These are phyloP conservation scores for Amiota minor DNA, from an alignment of 2,888 invertebrate species.

Conservation along the genomic window DNA sequence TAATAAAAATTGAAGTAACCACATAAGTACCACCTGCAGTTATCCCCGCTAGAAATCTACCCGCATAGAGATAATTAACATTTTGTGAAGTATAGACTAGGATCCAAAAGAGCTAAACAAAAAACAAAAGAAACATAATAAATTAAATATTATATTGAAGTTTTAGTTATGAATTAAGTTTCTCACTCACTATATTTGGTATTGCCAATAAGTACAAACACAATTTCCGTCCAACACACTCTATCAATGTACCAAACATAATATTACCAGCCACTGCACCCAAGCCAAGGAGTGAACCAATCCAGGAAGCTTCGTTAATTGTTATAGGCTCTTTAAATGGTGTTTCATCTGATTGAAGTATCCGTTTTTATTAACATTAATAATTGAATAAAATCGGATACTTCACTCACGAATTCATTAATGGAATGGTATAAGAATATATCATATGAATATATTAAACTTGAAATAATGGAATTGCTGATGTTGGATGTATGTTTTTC, in stretches of 20 bases:
- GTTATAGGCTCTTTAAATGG: conserved; percentile 47
- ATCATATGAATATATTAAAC: no score
- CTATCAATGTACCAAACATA: conserved; percentile 58
- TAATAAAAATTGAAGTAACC: conserved; percentile 67
- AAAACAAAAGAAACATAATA: not conserved
- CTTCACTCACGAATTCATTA: no score
- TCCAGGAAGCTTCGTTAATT: conserved; percentile 59
- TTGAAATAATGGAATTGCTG: no score
- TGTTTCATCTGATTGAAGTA: conserved; percentile 52
- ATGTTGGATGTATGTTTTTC: no score
- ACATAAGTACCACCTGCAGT: conserved; percentile 69
- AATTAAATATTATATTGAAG: not conserved
- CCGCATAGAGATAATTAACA: conserved; percentile 65
- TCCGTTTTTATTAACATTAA: no score
- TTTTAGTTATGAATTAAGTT: no score
- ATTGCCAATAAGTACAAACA: conserved; percentile 58
- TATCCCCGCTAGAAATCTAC: conserved; percentile 64
- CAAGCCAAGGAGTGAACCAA: conserved; percentile 58
- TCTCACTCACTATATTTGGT: conserved; percentile 58
- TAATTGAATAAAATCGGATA: no score
- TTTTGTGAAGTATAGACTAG: conserved; percentile 60
- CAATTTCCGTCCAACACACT: conserved; percentile 59
- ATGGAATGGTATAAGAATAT: no score
- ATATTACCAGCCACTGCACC: conserved; percentile 64
- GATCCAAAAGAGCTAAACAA: conserved; percentile 57